phyloP scores from a whole-genome alignment of 2,797 vertebrate species.

The Oreochromis grahami region DNA sequence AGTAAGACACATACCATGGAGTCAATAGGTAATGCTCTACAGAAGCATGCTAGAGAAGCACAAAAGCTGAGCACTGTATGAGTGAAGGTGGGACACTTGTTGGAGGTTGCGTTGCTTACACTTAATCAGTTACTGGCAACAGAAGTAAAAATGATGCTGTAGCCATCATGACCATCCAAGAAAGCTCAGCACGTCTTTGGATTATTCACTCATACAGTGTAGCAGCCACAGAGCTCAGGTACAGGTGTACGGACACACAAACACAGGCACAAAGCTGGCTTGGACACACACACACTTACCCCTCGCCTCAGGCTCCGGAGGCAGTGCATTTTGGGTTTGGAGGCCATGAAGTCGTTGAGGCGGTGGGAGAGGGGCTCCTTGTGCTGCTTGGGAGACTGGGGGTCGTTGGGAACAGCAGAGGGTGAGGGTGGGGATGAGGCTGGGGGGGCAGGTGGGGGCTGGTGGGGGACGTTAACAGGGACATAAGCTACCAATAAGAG shows the following conservation, averaged over 20 bases:
- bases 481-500: constrained; percentile 87
- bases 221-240: constrained; percentile 37
- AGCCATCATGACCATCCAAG: not conserved
- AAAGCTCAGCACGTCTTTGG: not conserved
- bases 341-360: constrained; percentile 99
- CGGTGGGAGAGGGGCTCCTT: constrained; percentile 99
- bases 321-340: constrained; percentile 99
- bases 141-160: not conserved
- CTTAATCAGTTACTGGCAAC: not conserved
- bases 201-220: constrained; percentile 53
- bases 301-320: constrained; percentile 99
- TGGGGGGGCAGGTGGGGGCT: constrained; percentile 86
- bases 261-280: constrained; percentile 43
- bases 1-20: constrained; percentile 47
- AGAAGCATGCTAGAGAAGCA: constrained; percentile 54
- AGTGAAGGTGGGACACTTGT: constrained; percentile 11
- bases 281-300: constrained; percentile 89
- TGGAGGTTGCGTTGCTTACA: not conserved
- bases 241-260: constrained; percentile 23
- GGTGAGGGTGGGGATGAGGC: constrained; percentile 90
- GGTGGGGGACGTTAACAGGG: constrained; percentile 98
- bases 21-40: constrained; percentile 27
- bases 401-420: constrained; percentile 99
- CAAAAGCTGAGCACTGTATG: constrained; percentile 51
- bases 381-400: constrained; percentile 99